Evolutionary conservation across 2,113 vertebrate genomes (phyloP).

Genomic region (Pungitius pungitius): DNA sequence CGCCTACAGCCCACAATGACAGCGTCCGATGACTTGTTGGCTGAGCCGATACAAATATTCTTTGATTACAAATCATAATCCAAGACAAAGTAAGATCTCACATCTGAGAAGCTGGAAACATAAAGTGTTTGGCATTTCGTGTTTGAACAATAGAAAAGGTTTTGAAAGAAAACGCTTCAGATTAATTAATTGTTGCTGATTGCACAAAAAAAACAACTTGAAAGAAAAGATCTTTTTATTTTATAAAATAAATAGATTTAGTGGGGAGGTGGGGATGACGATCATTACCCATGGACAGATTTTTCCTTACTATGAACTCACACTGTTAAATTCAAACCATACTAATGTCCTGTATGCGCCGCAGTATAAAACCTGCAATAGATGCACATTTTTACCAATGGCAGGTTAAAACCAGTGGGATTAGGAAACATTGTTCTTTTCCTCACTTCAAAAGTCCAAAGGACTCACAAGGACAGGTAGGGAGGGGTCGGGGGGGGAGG

Average conservation of each 20-base stretch:
- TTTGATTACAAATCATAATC: background rate
- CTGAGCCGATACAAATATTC: background rate
- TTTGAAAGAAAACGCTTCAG: background rate
- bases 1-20: too few relatives aligned
- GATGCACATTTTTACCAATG: background rate
- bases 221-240: conserved; percentile 58
- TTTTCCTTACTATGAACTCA: background rate
- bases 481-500: too few relatives aligned
- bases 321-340: background rate
- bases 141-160: background rate
- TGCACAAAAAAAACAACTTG: conserved; percentile 33
- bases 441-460: conserved; percentile 7
- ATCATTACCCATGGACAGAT: conserved; percentile 2
- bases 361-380: background rate
- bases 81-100: background rate
- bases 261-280: background rate
- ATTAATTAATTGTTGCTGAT: background rate
- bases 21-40: background rate
- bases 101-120: background rate
- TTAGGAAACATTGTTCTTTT: background rate
- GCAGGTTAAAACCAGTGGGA: background rate
- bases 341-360: background rate
- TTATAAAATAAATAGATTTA: conserved; percentile 39
- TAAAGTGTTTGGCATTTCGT: background rate
- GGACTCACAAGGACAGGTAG: background rate